Conservation (phyloP, 2,797 vertebrate species). For the Micropoecilia bifurca region DNA sequence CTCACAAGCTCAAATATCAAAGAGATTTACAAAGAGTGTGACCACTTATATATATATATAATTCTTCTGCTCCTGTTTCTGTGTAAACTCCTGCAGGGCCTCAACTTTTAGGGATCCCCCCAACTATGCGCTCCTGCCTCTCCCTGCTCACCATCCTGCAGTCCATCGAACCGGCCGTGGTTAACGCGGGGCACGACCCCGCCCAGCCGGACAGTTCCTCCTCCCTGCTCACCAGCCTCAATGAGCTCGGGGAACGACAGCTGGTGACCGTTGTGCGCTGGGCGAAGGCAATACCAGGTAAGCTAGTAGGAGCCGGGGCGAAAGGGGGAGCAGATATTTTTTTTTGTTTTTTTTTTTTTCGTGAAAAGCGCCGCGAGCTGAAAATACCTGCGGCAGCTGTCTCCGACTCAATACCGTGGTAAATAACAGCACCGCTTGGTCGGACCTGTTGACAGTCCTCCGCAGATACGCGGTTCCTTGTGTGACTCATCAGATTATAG, state of each 20-base stretch:
- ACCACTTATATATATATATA: neutral
- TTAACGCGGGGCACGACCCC: slow-evolving; percentile 87
- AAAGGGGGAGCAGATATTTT: neutral
- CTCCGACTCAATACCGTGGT: neutral
- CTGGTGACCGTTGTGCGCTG: slow-evolving; percentile 93
- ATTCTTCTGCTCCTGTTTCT: neutral
- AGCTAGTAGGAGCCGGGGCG: slow-evolving; percentile 1
- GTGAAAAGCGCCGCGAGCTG: neutral
- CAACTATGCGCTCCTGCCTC: slow-evolving; percentile 73
- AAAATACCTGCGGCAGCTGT: slow-evolving; percentile 2
- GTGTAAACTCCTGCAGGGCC: slow-evolving; percentile 22
- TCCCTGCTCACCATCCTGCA: slow-evolving; percentile 90
- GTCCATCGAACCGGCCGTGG: slow-evolving; percentile 89
- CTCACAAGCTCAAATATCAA: neutral
- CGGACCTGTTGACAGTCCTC: neutral
- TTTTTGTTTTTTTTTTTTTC: no score
- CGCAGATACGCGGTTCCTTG: neutral
- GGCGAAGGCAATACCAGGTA: slow-evolving; percentile 96
- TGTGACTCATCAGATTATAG: neutral
- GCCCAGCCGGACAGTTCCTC: slow-evolving; percentile 88
- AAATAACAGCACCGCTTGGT: slow-evolving; percentile 11
- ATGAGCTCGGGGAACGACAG: slow-evolving; percentile 92
- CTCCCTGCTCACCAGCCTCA: slow-evolving; percentile 91
- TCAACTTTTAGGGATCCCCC: slow-evolving; percentile 60
- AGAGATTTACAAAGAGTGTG: neutral